phyloP scores from a whole-genome alignment of 2,888 invertebrate species.

The Trisateles emortualis region DNA sequence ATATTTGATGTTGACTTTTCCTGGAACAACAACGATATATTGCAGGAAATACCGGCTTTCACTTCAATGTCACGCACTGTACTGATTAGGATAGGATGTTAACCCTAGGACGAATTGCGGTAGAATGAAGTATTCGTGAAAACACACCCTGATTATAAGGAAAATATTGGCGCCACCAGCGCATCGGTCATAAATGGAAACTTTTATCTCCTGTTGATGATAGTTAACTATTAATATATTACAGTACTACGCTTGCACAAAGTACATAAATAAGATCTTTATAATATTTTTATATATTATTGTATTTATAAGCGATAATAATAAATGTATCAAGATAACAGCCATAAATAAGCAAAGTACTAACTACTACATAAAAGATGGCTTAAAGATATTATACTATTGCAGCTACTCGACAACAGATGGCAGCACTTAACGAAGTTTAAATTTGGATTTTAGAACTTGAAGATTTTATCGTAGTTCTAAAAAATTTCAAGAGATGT shows the following conservation, averaged over 20 bases:
- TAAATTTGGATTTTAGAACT: no score
- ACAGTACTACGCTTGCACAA: conserved; percentile 7
- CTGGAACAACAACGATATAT: conserved; percentile 43
- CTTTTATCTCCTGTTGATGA: conserved; percentile 39
- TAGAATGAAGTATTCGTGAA: conserved; percentile 85
- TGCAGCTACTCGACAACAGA: conserved; percentile 56
- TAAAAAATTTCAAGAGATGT: conserved; percentile 6
- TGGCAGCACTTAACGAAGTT: conserved; percentile 47
- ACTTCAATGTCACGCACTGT: conserved; percentile 78
- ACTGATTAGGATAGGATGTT: conserved; percentile 74
- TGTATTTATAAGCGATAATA: background rate
- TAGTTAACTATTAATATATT: conserved; percentile 22
- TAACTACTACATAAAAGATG: conserved; percentile 39
- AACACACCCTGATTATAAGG: conserved; percentile 84
- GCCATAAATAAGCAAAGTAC: background rate
- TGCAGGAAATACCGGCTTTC: conserved; percentile 69
- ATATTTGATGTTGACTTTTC: conserved; percentile 52
- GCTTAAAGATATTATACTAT: conserved; percentile 15
- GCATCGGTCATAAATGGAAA: conserved; percentile 62
- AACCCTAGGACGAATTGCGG: conserved; percentile 82
- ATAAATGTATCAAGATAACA: conserved; percentile 1
- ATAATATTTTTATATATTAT: conserved; percentile 3
- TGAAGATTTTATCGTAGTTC: background rate
- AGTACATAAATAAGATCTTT: background rate
- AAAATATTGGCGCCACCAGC: conserved; percentile 83